phyloP scores from a whole-genome alignment of 2,797 vertebrate genomes.

The Gadopsis bispinosus region DNA sequence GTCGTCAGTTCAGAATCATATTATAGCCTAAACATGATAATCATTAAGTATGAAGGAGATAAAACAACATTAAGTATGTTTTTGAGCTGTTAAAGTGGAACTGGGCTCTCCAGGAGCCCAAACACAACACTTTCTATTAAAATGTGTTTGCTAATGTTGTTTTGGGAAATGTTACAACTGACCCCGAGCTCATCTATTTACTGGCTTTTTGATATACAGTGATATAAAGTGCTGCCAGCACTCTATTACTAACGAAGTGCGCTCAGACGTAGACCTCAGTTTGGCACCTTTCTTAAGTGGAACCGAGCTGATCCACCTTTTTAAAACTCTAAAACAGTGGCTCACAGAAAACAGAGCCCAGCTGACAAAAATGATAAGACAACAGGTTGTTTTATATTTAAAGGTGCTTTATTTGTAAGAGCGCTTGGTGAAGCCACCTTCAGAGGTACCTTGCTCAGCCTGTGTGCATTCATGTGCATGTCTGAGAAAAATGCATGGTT shows the following conservation, averaged over 20 bases:
- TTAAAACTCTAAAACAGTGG: not conserved
- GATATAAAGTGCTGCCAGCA: constrained; percentile 4
- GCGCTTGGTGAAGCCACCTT: not conserved
- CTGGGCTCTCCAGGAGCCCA: not conserved
- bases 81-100: not conserved
- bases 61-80: not conserved
- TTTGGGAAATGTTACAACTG: not conserved
- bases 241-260: not conserved
- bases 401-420: not conserved
- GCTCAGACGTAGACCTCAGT: not conserved
- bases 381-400: not conserved
- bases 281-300: not conserved
- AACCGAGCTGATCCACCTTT: not conserved
- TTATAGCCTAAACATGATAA: too few relatives aligned
- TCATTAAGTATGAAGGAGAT: not conserved
- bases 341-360: not conserved
- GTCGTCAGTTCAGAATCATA: not conserved
- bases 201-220: not conserved
- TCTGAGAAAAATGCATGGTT: not conserved
- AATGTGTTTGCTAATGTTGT: not conserved
- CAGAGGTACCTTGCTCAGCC: not conserved
- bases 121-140: not conserved
- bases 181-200: not conserved
- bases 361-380: not conserved
- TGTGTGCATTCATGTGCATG: not conserved